A percentile compares a stretch with the other conserved stretches of the same genome.
phyloP scores from a whole-genome alignment of 2,888 invertebrate species.

The Phragmatobia fuliginosa region DNA sequence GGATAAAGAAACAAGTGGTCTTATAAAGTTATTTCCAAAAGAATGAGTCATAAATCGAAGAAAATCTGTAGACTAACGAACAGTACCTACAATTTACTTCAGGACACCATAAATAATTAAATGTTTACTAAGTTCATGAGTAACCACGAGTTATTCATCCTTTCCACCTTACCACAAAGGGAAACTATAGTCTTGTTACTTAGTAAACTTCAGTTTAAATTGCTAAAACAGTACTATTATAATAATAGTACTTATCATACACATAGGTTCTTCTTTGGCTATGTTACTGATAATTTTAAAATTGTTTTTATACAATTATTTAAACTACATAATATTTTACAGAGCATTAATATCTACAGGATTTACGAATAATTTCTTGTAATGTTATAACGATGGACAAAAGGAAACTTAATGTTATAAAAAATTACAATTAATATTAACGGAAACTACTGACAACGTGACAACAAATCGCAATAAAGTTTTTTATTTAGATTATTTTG shows the following conservation, averaged over 20 bases:
- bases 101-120: conserved; percentile 59
- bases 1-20: not conserved
- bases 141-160: conserved; percentile 61
- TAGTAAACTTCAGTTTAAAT: not conserved
- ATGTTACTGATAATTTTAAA: not conserved
- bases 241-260: not conserved
- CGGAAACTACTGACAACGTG: not conserved
- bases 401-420: too few species aligned
- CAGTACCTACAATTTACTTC: conserved; percentile 60
- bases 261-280: not conserved
- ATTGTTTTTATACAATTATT: not conserved
- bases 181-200: not conserved
- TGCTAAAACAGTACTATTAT: not conserved
- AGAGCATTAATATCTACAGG: not conserved
- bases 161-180: conserved; percentile 20
- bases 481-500: not conserved
- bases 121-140: conserved; percentile 66
- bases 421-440: too few species aligned
- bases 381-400: not conserved
- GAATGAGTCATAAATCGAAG: conserved; percentile 57
- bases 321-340: not conserved
- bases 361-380: not conserved
- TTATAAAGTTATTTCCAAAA: conserved; percentile 28
- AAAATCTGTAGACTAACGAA: conserved; percentile 40
- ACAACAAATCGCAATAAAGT: not conserved